Conservation (phyloP, 2,113 vertebrate genomes). For the Limanda limanda region DNA sequence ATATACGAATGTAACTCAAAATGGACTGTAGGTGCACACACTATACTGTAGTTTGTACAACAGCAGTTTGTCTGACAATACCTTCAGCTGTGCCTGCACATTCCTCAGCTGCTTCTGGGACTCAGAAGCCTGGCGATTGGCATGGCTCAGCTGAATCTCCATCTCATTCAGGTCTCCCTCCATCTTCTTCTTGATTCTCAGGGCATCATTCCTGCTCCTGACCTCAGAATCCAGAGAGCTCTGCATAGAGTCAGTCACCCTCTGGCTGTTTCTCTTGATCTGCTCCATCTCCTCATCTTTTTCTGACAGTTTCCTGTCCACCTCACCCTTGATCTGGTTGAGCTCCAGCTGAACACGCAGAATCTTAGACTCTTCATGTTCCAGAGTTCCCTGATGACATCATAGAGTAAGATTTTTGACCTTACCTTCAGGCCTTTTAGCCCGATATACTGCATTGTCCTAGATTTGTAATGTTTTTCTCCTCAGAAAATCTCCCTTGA, state of each 20-base stretch:
- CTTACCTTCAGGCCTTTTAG: background rate
- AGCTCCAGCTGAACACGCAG: constrained; percentile 80
- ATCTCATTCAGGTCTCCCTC: constrained; percentile 85
- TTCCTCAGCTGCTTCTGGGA: constrained; percentile 87
- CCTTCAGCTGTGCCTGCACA: constrained; percentile 80
- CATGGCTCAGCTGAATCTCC: constrained; percentile 84
- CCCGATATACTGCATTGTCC: background rate
- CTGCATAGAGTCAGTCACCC: constrained; percentile 80
- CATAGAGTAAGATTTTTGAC: background rate
- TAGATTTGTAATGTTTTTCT: background rate
- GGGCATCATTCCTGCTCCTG: constrained; percentile 82
- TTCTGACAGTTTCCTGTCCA: constrained; percentile 82
- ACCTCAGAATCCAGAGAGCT: constrained; percentile 80
- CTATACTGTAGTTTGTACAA: background rate
- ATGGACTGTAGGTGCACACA: background rate
- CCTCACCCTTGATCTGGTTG: constrained; percentile 81
- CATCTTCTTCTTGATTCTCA: constrained; percentile 86
- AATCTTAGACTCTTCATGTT: constrained; percentile 83
- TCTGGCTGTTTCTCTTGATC: constrained; percentile 83
- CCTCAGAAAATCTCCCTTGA: background rate
- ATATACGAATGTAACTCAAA: background rate
- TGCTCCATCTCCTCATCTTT: constrained; percentile 84
- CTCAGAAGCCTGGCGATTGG: constrained; percentile 83
- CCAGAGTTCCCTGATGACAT: constrained; percentile 76
- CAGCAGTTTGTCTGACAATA: background rate